Evolutionary conservation across 2,888 invertebrate species (phyloP).

Genomic region (Nomada flava): DNA sequence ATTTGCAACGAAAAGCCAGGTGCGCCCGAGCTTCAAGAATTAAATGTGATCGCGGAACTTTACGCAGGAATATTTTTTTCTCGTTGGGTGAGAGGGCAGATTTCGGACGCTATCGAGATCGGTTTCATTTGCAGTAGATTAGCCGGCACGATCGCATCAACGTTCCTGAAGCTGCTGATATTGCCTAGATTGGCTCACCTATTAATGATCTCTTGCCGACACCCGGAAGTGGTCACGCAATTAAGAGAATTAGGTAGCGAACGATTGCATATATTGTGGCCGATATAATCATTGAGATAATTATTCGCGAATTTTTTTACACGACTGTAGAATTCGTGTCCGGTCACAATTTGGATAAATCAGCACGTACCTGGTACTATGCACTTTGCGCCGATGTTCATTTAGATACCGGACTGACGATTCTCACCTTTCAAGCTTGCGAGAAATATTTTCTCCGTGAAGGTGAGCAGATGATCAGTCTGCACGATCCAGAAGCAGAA

Average conservation of each 20-base stretch:
- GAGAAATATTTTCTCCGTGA: slow-evolving; percentile 86
- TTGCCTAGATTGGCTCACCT: slow-evolving; percentile 82
- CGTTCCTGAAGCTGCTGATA: slow-evolving; percentile 76
- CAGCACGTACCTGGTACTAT: slow-evolving; percentile 87
- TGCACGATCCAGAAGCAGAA: slow-evolving; percentile 85
- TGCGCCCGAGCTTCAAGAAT: slow-evolving; percentile 83
- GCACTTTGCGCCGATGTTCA: slow-evolving; percentile 86
- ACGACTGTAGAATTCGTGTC: slow-evolving; percentile 72
- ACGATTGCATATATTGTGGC: not conserved
- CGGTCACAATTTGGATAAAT: slow-evolving; percentile 78
- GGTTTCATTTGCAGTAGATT: slow-evolving; percentile 82
- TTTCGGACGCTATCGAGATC: slow-evolving; percentile 81
- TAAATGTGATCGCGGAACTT: slow-evolving; percentile 83
- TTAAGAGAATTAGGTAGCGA: slow-evolving; percentile 82
- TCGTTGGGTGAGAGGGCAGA: slow-evolving; percentile 82
- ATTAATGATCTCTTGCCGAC: slow-evolving; percentile 80
- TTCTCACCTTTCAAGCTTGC: slow-evolving; percentile 85
- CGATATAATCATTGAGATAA: not conserved
- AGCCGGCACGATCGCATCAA: slow-evolving; percentile 79
- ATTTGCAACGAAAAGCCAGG: slow-evolving; percentile 82
- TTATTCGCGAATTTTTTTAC: not conserved
- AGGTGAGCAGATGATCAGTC: slow-evolving; percentile 84
- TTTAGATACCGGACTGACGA: slow-evolving; percentile 87
- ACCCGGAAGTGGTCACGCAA: slow-evolving; percentile 83
- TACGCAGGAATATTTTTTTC: slow-evolving; percentile 84